phyloP scores from a whole-genome alignment of 2,888 invertebrate species.

The Hermaeophaga mercurialis region DNA sequence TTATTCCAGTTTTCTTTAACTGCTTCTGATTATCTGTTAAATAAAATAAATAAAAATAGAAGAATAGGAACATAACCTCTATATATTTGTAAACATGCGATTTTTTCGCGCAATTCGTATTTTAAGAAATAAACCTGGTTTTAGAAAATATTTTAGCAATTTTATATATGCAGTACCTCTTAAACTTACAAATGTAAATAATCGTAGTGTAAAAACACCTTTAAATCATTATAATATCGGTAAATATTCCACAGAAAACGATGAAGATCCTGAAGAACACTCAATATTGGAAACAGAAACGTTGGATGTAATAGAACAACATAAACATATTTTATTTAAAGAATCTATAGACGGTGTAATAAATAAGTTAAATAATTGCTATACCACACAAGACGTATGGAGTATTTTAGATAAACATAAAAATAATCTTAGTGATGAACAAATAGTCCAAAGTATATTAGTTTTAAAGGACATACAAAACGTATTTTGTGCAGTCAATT shows the following conservation, averaged over 20 bases:
- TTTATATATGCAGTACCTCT: conserved; percentile 4
- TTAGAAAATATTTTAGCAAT: conserved; percentile 9
- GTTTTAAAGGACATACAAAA: conserved; percentile 55
- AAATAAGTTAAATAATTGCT: conserved; percentile 48
- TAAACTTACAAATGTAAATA: neutral
- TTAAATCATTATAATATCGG: conserved; percentile 15
- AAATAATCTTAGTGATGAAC: conserved; percentile 33
- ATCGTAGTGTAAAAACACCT: conserved; percentile 1
- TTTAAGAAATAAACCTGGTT: conserved; percentile 13
- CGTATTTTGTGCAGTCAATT: conserved; percentile 48
- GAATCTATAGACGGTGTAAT: conserved; percentile 46
- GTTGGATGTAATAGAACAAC: conserved; percentile 10
- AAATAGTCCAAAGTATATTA: conserved; percentile 49
- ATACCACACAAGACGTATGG: conserved; percentile 54
- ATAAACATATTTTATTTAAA: conserved; percentile 36
- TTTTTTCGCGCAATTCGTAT: conserved; percentile 2
- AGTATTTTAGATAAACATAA: conserved; percentile 47
- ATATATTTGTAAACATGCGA: conserved; percentile 14
- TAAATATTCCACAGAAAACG: conserved; percentile 23
- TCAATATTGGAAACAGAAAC: conserved; percentile 24
- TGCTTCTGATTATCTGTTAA: too few relatives aligned
- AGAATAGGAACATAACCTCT: conserved; percentile 1
- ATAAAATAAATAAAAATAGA: too few relatives aligned
- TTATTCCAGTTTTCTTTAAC: too few relatives aligned
- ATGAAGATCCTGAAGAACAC: conserved; percentile 25